Base-by-base conservation (phyloP, 2,113 vertebrate genomes). In the Mormoops blainvillei region DNA sequence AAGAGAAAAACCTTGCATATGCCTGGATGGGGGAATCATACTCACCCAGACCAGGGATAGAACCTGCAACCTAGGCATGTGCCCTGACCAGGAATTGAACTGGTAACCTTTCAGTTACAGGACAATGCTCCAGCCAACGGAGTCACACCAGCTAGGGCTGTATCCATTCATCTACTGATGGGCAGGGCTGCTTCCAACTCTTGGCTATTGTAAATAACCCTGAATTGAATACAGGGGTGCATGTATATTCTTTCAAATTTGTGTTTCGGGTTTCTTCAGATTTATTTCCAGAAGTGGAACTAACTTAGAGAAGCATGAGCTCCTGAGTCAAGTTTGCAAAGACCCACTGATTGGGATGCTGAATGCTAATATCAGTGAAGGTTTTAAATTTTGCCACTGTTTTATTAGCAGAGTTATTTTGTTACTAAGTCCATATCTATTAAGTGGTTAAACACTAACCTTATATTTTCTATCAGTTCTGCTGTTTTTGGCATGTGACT, bases 291-390 rank as follows among this genome's bases (percentile, higher is more conserved):
- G 36, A 70, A 38, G 67, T 38, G 19, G 20, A 36, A 36, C 52
- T 50, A 15, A 28, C 7, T 76, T 36, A 50, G 3, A 83, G 33
- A 78, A 85, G 6, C 7, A 45, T 28, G 3, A 36, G 4, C 7
- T 58, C 22, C 5, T 19, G 9, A 4, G 31, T 43, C n/a, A 61
- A 36, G 14, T 8, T 50, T 54, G 2, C 41, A 85, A 31, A 89
- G 56, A 22, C n/a, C 4, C 1, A 18, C 9, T 73, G n/a, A 52
- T 13, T 43, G 24, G 8, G 2, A 10, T 38, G 24, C 33, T 38
- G 1, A 11, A 0, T 45, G 3, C 9, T 74, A 80, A 45, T n/a
- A 2, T 0, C 24, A 41, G 11, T 54, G 14, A 10, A 71, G 9
- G 58, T 26, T 81, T 63, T 38, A 52, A 63, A 15, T 61, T 61